phyloP scores from a whole-genome alignment of 2,797 vertebrate genomes.

The Falco cherrug region DNA sequence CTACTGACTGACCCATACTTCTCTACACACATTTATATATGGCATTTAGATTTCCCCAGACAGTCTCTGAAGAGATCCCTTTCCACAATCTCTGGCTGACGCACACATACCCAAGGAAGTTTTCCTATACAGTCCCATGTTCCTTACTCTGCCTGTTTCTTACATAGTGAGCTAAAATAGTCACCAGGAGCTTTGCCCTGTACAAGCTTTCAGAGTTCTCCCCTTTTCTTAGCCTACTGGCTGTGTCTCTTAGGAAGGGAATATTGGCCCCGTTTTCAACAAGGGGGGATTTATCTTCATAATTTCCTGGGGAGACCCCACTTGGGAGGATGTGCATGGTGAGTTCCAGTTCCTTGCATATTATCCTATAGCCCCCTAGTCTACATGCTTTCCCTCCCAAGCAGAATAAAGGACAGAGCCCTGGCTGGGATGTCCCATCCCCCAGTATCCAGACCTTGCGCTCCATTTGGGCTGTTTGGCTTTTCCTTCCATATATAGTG shows the following conservation, averaged over 20 bases:
- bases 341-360: constrained; percentile 13
- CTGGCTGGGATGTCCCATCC: constrained; percentile 52
- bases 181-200: not conserved
- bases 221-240: constrained; percentile 21
- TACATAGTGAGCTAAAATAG: not conserved
- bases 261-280: not conserved
- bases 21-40: not conserved
- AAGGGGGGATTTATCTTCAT: not conserved
- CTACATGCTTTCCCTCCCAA: not conserved
- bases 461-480: constrained; percentile 71
- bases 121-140: not conserved
- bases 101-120: not conserved
- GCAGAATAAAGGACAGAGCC: not conserved
- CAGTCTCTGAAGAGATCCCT: not conserved
- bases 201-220: not conserved
- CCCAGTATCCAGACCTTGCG: constrained; percentile 51
- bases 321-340: not conserved
- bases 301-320: constrained; percentile 10
- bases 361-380: not conserved
- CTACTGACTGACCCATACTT: not conserved
- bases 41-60: not conserved
- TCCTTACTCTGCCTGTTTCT: not conserved
- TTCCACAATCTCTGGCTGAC: not conserved
- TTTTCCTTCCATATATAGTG: constrained; percentile 83
- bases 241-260: not conserved